Conservation (phyloP, 2,113 vertebrate genomes). For the Cathartes aura region DNA sequence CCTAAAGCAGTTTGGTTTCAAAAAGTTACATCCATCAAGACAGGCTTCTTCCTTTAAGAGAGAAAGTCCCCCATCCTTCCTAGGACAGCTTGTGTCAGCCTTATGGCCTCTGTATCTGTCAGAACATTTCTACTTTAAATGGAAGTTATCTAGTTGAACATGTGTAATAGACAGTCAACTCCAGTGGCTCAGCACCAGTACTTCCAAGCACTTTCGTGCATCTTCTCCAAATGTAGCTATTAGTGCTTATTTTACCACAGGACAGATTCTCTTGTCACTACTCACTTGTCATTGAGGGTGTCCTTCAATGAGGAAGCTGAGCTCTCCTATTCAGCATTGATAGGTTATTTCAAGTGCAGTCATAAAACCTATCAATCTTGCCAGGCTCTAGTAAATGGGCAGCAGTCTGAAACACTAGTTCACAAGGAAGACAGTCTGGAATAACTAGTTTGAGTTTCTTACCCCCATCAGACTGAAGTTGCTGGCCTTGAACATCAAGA, state of each 20-base stretch:
- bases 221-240: background rate
- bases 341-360: background rate
- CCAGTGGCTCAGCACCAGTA: background rate
- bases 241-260: background rate
- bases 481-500: background rate
- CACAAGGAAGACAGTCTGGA: background rate
- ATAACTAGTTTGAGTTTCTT: background rate
- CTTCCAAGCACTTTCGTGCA: background rate
- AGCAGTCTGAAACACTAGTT: background rate
- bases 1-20: background rate
- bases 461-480: background rate
- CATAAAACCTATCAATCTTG: background rate
- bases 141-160: background rate
- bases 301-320: background rate
- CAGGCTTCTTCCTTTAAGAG: background rate
- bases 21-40: background rate
- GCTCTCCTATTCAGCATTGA: background rate
- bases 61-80: rapidly evolving
- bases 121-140: background rate
- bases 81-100: background rate
- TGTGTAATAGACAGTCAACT: background rate
- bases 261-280: background rate
- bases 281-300: background rate
- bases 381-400: background rate
- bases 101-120: background rate